These are phyloP conservation scores for Pogonomyrmex barbatus DNA, from an alignment of 1,140 invertebrate genomes.

Conservation along the genomic window DNA sequence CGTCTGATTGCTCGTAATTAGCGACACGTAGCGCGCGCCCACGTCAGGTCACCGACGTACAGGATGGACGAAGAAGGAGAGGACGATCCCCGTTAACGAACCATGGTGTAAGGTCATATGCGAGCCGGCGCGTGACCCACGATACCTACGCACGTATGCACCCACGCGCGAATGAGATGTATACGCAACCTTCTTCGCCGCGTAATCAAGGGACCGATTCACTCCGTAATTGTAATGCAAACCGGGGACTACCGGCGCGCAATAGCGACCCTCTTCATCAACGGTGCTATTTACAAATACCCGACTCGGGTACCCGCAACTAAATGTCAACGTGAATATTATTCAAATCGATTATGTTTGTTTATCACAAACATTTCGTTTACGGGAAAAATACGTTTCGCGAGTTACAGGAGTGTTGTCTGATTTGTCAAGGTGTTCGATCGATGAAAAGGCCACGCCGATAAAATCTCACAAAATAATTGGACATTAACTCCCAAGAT, in stretches of 20 bases:
- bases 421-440: neutral
- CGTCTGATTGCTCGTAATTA: constrained; percentile 84
- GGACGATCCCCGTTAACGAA: constrained; percentile 71
- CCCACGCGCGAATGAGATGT: constrained; percentile 55
- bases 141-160: constrained; percentile 63
- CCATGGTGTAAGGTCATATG: constrained; percentile 56
- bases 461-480: constrained; percentile 2
- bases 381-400: neutral
- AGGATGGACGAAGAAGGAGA: constrained; percentile 59
- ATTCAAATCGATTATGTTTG: neutral
- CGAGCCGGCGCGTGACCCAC: constrained; percentile 59
- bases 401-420: neutral
- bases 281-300: constrained; percentile 37
- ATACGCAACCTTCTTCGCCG: constrained; percentile 27
- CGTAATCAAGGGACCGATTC: constrained; percentile 67
- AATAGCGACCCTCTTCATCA: constrained; percentile 55
- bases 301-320: neutral
- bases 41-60: constrained; percentile 79
- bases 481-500: neutral
- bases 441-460: neutral
- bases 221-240: constrained; percentile 51
- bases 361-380: neutral
- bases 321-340: neutral
- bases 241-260: constrained; percentile 32
- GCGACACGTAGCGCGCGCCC: constrained; percentile 83